A percentile compares a stretch with the other conserved stretches of the same genome.
These are phyloP conservation scores for Brachionus rotundiformis DNA, from an alignment of 1,140 invertebrate species.

Conservation along the genomic window DNA sequence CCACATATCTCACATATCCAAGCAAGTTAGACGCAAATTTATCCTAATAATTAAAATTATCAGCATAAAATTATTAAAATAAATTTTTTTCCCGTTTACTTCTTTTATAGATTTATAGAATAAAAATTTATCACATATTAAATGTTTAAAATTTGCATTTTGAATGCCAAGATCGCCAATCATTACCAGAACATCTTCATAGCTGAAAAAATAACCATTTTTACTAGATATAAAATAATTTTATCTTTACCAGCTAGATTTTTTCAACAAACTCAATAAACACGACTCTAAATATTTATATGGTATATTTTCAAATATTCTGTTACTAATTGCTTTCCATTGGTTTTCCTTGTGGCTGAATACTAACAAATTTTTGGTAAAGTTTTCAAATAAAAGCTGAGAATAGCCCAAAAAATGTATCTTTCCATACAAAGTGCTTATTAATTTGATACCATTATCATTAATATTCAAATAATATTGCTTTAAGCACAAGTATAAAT, in stretches of 20 bases:
- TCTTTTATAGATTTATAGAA: conserved; percentile 20
- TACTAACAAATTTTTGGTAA: conserved; percentile 7
- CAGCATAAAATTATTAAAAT: not conserved
- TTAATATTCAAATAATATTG: not conserved
- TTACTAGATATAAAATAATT: not conserved
- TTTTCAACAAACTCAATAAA: conserved; percentile 12
- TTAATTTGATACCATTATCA: not conserved
- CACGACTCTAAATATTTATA: conserved; percentile 37
- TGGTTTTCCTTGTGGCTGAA: not conserved
- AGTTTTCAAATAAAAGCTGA: not conserved
- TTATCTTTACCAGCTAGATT: not conserved
- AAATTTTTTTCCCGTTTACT: not conserved
- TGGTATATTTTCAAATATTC: conserved; percentile 10
- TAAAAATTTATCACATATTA: conserved; percentile 30
- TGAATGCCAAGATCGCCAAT: not conserved
- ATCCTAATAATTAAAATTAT: not conserved
- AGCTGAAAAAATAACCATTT: not conserved
- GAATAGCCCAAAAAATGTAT: not conserved
- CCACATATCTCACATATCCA: not conserved
- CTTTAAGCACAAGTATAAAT: not conserved
- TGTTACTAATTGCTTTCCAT: not conserved
- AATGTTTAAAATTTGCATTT: conserved; percentile 38
- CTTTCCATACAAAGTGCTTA: not conserved
- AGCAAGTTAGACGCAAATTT: not conserved
- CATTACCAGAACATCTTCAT: conserved; percentile 1